Evolutionary conservation across 2,797 vertebrate species (phyloP).

Genomic region (Discoglossus pictus): DNA sequence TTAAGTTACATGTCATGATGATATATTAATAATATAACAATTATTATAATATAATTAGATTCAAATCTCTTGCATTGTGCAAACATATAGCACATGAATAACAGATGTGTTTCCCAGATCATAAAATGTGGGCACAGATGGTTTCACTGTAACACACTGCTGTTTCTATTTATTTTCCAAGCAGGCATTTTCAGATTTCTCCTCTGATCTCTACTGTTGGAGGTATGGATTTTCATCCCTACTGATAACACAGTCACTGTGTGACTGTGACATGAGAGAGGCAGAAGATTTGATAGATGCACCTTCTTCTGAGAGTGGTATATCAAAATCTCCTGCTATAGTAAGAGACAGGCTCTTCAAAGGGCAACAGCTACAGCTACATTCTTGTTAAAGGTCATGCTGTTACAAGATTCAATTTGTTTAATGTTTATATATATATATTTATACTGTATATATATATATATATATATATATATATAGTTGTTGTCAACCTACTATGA

Average conservation of each 20-base stretch:
- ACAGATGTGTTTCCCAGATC: constrained; percentile 45
- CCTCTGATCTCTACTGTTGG: constrained; percentile 48
- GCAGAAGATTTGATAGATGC: constrained; percentile 40
- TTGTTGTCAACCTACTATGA: too few species aligned
- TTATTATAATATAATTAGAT: too few species aligned
- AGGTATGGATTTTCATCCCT: constrained; percentile 47
- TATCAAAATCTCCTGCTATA: constrained; percentile 47
- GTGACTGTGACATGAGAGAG: constrained; percentile 42
- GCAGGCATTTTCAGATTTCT: constrained; percentile 43
- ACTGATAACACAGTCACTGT: constrained; percentile 46
- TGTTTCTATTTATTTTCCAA: constrained; percentile 47
- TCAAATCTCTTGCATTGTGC: too few species aligned
- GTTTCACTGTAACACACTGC: constrained; percentile 30
- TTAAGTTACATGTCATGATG: too few species aligned
- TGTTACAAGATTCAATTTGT: constrained; percentile 45
- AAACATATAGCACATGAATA: too few species aligned
- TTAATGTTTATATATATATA: constrained; percentile 39
- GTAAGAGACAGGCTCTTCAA: constrained; percentile 31
- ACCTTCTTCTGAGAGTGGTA: constrained; percentile 44
- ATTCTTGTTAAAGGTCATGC: constrained; percentile 48
- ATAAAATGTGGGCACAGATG: constrained; percentile 47
- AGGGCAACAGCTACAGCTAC: constrained; percentile 43
- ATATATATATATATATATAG: too few species aligned
- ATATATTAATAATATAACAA: too few species aligned
- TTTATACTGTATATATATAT: too few species aligned